These are phyloP conservation scores for Platalea minor DNA, from an alignment of 2,797 vertebrate genomes.

Conservation along the genomic window DNA sequence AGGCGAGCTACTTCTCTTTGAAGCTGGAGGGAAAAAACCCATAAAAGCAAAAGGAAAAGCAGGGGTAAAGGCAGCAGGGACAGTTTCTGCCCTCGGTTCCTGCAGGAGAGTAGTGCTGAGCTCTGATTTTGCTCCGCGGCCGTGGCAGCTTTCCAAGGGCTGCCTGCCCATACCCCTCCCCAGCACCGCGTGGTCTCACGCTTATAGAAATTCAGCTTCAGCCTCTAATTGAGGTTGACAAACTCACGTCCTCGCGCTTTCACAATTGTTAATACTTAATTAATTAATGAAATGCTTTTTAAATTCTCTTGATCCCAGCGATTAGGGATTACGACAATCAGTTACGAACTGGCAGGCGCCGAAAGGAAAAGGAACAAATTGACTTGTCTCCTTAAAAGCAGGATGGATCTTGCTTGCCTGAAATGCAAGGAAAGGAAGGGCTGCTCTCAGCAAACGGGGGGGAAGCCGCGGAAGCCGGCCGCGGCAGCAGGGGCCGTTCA, in stretches of 20 bases:
- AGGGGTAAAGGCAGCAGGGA: not conserved
- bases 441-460: fast-evolving
- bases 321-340: not conserved
- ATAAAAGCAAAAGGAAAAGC: not conserved
- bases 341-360: not conserved
- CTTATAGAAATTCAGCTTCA: not conserved
- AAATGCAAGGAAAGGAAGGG: not conserved
- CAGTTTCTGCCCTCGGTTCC: not conserved
- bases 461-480: fast-evolving
- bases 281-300: not conserved
- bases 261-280: not conserved
- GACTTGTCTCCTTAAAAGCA: not conserved
- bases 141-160: not conserved
- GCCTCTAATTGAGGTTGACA: not conserved
- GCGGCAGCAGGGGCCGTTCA: fast-evolving
- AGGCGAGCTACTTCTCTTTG: not conserved
- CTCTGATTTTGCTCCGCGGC: not conserved
- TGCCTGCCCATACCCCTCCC: not conserved
- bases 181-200: fast-evolving
- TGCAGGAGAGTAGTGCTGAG: not conserved
- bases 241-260: not conserved
- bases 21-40: not conserved
- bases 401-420: not conserved
- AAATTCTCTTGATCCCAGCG: not conserved
- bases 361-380: not conserved